Evolutionary conservation across 2,888 invertebrate species (phyloP).

Genomic region (Suillia variegata): DNA sequence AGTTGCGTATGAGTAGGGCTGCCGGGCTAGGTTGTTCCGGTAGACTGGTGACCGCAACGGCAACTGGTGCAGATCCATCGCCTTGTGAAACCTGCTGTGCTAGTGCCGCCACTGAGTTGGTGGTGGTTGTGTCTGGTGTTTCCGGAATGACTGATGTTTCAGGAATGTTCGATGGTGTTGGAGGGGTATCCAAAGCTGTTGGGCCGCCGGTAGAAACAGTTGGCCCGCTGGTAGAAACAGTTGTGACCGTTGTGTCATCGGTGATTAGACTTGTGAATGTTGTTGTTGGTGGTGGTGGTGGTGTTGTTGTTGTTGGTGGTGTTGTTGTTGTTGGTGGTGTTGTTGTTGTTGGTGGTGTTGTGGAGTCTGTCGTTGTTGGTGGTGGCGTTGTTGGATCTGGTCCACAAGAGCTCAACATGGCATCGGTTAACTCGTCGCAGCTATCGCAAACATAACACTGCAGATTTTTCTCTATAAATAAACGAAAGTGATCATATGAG

Average conservation of each 20-base stretch:
- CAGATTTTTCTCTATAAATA: too few species aligned
- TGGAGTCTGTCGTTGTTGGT: neutral
- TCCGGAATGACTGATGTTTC: too few species aligned
- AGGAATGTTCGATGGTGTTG: too few species aligned
- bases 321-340: too few species aligned
- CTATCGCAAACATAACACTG: too few species aligned
- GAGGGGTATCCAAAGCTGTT: conserved; percentile 1
- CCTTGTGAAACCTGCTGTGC: conserved; percentile 4
- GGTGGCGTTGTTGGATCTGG: neutral
- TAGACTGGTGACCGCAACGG: neutral
- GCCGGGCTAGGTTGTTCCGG: conserved; percentile 14
- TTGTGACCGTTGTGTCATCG: neutral
- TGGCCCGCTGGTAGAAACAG: too few species aligned
- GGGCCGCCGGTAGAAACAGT: too few species aligned
- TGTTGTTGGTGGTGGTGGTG: too few species aligned
- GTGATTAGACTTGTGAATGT: too few species aligned
- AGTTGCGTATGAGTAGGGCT: conserved; percentile 36
- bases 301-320: neutral
- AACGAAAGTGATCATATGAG: too few species aligned
- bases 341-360: neutral
- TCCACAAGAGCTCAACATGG: too few species aligned
- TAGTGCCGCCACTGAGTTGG: neutral
- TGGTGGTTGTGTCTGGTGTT: neutral
- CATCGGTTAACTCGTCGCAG: too few species aligned
- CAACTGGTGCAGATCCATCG: neutral